These are phyloP conservation scores for Larimichthys crocea DNA, from an alignment of 2,113 vertebrate genomes.

Conservation along the genomic window DNA sequence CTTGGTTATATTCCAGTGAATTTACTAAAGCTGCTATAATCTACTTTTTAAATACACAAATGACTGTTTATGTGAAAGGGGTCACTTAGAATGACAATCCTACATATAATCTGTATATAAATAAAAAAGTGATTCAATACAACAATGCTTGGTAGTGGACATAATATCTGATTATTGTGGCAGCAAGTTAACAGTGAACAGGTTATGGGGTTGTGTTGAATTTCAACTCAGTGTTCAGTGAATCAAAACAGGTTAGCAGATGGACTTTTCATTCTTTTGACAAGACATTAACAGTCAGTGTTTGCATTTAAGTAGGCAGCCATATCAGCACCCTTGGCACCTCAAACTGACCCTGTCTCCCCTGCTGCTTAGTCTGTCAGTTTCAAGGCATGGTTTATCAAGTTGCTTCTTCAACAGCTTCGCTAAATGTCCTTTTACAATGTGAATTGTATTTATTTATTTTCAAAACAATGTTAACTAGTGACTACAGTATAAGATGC, in stretches of 20 bases:
- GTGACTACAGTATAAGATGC: too few species aligned
- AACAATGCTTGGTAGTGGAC: neutral
- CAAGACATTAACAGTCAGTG: neutral
- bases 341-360: neutral
- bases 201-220: neutral
- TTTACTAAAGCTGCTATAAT: slow-evolving; percentile 5
- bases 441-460: too few species aligned
- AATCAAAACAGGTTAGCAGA: neutral
- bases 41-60: neutral
- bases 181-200: neutral
- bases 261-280: neutral
- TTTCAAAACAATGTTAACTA: too few species aligned
- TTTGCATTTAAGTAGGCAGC: neutral
- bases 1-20: neutral
- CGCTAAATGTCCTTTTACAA: too few species aligned
- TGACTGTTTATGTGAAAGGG: too few species aligned
- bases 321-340: neutral
- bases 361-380: too few species aligned
- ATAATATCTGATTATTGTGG: neutral
- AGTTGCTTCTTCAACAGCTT: too few species aligned
- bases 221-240: neutral
- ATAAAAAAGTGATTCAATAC: neutral
- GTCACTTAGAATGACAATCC: too few species aligned
- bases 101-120: neutral
- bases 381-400: too few species aligned